These are phyloP conservation scores for Aphaenogaster floridana DNA, from an alignment of 1,140 invertebrate species.

Conservation along the genomic window DNA sequence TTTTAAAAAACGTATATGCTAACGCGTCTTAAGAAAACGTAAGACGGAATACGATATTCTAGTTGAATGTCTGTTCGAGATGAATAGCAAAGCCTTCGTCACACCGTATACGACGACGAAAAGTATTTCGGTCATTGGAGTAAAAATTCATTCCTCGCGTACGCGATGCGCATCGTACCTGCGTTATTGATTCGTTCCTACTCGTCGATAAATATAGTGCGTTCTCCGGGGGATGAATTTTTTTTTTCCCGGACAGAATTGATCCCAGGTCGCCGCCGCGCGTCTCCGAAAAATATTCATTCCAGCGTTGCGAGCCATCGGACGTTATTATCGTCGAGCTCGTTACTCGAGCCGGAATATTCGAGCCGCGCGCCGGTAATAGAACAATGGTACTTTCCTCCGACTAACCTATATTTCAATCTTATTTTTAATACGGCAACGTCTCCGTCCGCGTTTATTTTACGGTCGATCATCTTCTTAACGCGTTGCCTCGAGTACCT, in stretches of 20 bases:
- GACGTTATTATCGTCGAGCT: slow-evolving; percentile 50
- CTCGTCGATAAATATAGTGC: slow-evolving; percentile 49
- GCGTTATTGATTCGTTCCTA: slow-evolving; percentile 56
- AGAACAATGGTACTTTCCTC: not conserved
- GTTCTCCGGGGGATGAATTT: slow-evolving; percentile 25
- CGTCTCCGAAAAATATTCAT: slow-evolving; percentile 61
- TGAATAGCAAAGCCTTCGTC: not conserved
- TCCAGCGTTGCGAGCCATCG: slow-evolving; percentile 36
- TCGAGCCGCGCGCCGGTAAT: slow-evolving; percentile 18
- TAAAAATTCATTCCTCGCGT: slow-evolving; percentile 25
- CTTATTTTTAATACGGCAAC: slow-evolving; percentile 3
- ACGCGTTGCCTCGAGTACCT: not conserved
- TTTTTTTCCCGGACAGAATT: slow-evolving; percentile 37
- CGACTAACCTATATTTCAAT: not conserved
- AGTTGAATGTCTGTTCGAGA: not conserved
- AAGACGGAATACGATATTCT: not conserved
- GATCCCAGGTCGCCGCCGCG: slow-evolving; percentile 10
- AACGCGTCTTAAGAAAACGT: not conserved
- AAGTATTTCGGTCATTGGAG: slow-evolving; percentile 32
- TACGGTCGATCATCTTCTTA: not conserved
- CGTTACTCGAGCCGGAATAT: slow-evolving; percentile 41
- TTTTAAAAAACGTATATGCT: not conserved
- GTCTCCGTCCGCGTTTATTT: not conserved
- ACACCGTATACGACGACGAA: not conserved
- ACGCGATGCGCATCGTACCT: slow-evolving; percentile 27